Evolutionary conservation across 2,888 invertebrate species (phyloP).

Genomic region (Stenodera caucasica): DNA sequence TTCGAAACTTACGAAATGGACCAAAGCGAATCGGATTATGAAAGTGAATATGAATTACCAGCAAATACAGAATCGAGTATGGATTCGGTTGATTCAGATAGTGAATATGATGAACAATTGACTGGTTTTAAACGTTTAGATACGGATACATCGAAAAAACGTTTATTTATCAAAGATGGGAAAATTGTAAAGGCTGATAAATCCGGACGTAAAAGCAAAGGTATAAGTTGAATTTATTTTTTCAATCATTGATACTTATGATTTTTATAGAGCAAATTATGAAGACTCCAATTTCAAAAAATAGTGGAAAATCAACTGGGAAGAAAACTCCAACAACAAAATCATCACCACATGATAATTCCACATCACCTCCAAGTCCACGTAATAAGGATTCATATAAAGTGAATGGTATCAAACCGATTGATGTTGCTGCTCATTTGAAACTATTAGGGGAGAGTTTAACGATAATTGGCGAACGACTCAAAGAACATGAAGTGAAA

Average conservation of each 20-base stretch:
- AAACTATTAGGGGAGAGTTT: constrained; percentile 91
- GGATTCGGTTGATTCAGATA: constrained; percentile 48
- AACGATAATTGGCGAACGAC: constrained; percentile 87
- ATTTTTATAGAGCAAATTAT: constrained; percentile 42
- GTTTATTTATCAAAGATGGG: constrained; percentile 68
- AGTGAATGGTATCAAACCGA: constrained; percentile 74
- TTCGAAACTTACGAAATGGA: constrained; percentile 48
- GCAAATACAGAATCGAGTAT: constrained; percentile 47
- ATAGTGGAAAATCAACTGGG: constrained; percentile 40
- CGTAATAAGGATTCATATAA: constrained; percentile 58
- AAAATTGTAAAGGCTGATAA: constrained; percentile 72
- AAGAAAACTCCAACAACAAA: constrained; percentile 30
- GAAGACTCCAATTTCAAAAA: constrained; percentile 30
- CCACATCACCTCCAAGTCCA: constrained; percentile 52
- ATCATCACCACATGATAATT: constrained; percentile 37
- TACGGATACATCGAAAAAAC: constrained; percentile 68
- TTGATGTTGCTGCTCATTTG: constrained; percentile 91
- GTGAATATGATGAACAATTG: constrained; percentile 54
- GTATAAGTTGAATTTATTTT: constrained; percentile 50
- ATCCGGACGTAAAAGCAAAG: constrained; percentile 78
- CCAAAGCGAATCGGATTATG: constrained; percentile 52
- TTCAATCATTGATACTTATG: constrained; percentile 3
- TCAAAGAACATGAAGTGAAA: constrained; percentile 85
- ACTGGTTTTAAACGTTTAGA: constrained; percentile 57
- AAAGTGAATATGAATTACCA: constrained; percentile 51